Evolutionary conservation across 2,888 invertebrate genomes (phyloP), one percentile per base, ranked within the genome.

Genomic region (Hylaea fasciaria): DNA sequence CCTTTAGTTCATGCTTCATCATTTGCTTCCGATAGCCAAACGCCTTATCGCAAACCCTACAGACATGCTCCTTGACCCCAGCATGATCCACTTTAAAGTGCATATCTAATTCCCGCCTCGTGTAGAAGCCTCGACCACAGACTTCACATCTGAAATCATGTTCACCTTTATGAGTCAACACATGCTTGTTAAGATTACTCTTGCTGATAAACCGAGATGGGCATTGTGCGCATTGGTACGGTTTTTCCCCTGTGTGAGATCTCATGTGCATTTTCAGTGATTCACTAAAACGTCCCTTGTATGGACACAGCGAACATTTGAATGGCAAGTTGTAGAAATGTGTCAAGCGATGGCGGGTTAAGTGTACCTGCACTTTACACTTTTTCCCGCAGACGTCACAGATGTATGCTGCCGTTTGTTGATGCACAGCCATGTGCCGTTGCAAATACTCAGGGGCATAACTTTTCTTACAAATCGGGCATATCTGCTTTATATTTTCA

Each of bases 341-440:
- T 39, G 84, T 89, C 4, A 83, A 53, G n/a, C 87, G 68, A 49
- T 92, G 92, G 0, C 89, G 76, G 3, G 76, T 72, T 37, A 91
- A 89, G 1, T 81, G 81, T 0, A 81, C 82, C 43, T 82, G 82
- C 3, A 81, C 65, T 41, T 72, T 62, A 64, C 89, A 90, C 41
- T 82, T 79, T 62, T 89, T 91, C 0, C 91, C 91, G 69, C 91
- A 92, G 35, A 91, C 79, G 70, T 92, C 91, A 76, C 91, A 92
- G 58, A 91, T 78, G 41, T 73, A 86, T 0, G 78, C 67, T 10
- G 76, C 68, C 7, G 79, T 78, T 3, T 65, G 50, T 43, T 78
- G 77, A 54, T 91, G 91, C 48, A 83, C 61, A 0, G 76, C 64
- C 69, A 88, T 68, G 68, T 92, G 91, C 43, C 73, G 83, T 54